Evolutionary conservation across 2,113 vertebrate species (phyloP).

Genomic region (Zosterops japonicus): DNA sequence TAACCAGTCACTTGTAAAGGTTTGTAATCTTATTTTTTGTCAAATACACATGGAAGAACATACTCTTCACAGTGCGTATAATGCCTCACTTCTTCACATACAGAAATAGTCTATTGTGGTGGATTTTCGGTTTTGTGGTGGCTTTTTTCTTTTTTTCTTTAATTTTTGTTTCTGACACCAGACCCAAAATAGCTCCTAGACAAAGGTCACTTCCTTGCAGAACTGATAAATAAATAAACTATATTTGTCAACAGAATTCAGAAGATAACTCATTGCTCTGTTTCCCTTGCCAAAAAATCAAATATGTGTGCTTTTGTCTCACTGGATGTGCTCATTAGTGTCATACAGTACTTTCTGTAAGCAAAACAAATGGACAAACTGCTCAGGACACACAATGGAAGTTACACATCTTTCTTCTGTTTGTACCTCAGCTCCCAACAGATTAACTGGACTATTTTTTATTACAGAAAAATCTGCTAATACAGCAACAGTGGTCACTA

Average conservation of each 20-base stretch:
- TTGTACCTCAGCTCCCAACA: not conserved
- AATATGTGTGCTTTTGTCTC: not conserved
- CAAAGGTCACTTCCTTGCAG: not conserved
- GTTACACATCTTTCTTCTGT: not conserved
- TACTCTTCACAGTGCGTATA: not conserved
- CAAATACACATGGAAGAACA: not conserved
- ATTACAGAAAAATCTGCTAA: not conserved
- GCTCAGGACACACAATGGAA: not conserved
- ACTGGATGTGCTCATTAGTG: not conserved
- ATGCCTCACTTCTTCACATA: not conserved
- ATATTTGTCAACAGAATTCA: not conserved
- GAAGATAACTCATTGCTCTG: not conserved
- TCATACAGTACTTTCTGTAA: not conserved
- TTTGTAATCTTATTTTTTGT: not conserved
- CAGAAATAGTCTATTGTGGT: not conserved
- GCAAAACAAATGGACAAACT: not conserved
- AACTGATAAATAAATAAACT: not conserved
- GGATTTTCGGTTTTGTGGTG: not conserved
- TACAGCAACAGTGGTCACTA: not conserved
- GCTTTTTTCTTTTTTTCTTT: not conserved
- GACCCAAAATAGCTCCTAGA: not conserved
- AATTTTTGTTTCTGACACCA: not conserved
- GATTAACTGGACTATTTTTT: not conserved
- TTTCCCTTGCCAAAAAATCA: not conserved
- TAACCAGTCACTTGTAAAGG: not conserved